These are phyloP conservation scores for Protobothrops flavoviridis DNA, from an alignment of 2,113 vertebrate genomes.

Conservation along the genomic window DNA sequence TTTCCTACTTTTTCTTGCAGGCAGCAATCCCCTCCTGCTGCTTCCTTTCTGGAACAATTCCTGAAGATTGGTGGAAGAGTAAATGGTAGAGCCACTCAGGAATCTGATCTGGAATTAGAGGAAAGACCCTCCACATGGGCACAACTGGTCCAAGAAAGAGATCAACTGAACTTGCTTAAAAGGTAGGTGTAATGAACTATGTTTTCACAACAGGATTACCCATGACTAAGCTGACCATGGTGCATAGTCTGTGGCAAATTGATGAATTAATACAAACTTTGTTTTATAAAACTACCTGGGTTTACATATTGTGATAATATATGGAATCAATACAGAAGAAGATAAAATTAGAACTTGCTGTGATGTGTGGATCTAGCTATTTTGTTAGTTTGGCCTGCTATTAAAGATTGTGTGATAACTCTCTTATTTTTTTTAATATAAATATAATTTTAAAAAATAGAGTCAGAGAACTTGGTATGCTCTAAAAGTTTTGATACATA, in stretches of 20 bases:
- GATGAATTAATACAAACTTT: background rate
- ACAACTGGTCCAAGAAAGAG: background rate
- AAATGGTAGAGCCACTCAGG: background rate
- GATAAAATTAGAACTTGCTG: background rate
- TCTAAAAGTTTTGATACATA: background rate
- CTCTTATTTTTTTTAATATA: background rate
- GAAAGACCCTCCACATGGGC: background rate
- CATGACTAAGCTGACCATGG: background rate
- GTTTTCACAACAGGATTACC: background rate
- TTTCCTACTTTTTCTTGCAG: background rate
- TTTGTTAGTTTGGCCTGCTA: background rate
- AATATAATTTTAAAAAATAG: background rate
- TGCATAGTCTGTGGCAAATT: background rate
- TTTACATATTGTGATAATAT: background rate
- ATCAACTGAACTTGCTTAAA: background rate
- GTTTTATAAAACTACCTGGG: background rate
- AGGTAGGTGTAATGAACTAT: background rate
- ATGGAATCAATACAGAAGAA: background rate
- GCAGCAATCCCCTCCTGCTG: slow-evolving; percentile 4
- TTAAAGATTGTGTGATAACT: background rate
- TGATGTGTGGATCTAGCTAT: background rate
- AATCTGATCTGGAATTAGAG: background rate
- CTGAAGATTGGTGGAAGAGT: background rate
- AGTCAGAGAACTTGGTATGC: background rate
- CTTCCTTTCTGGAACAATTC: slow-evolving; percentile 8